Evolutionary conservation across 1,140 invertebrate species (phyloP).

Genomic region (Cylas formicarius): DNA sequence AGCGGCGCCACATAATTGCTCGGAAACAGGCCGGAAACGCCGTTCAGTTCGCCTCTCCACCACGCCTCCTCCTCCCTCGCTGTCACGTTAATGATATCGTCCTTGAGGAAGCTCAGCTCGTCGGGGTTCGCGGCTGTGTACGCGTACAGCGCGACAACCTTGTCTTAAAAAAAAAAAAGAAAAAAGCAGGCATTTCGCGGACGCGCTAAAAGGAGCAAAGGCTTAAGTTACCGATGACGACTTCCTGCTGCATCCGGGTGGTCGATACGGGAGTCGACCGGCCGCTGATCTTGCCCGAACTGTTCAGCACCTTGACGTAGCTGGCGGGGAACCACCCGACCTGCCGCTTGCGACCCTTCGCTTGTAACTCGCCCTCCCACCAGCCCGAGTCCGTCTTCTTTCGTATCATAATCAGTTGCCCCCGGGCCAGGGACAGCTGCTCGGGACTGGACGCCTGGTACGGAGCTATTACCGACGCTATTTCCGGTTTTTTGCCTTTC

Average conservation of each 20-base stretch:
- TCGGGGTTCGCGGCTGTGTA: slow-evolving; percentile 90
- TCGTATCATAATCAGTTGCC: slow-evolving; percentile 92
- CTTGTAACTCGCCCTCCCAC: slow-evolving; percentile 99
- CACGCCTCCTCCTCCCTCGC: slow-evolving; percentile 89
- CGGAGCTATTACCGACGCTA: slow-evolving; percentile 81
- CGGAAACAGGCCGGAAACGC: slow-evolving; percentile 80
- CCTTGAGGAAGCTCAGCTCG: slow-evolving; percentile 89
- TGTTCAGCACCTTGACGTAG: slow-evolving; percentile 82
- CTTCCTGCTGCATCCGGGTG: slow-evolving; percentile 53
- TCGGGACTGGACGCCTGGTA: slow-evolving; percentile 84
- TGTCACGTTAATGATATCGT: slow-evolving; percentile 86
- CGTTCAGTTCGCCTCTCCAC: slow-evolving; percentile 92
- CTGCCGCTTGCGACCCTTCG: slow-evolving; percentile 90
- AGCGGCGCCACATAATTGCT: slow-evolving; percentile 80
- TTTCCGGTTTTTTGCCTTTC: slow-evolving; percentile 68
- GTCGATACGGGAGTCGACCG: slow-evolving; percentile 62
- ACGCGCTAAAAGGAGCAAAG: background rate
- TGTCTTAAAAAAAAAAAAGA: slow-evolving; percentile 56
- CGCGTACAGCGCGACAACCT: slow-evolving; percentile 85
- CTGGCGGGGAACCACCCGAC: slow-evolving; percentile 97
- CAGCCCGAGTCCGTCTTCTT: slow-evolving; percentile 95
- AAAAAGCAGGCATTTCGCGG: background rate
- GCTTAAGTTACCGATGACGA: slow-evolving; percentile 43
- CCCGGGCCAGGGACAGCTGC: slow-evolving; percentile 81
- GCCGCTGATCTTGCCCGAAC: slow-evolving; percentile 57